These are phyloP conservation scores for Amphiura filiformis DNA, from an alignment of 35 echinoderm and acorn worm genomes.

Conservation along the genomic window DNA sequence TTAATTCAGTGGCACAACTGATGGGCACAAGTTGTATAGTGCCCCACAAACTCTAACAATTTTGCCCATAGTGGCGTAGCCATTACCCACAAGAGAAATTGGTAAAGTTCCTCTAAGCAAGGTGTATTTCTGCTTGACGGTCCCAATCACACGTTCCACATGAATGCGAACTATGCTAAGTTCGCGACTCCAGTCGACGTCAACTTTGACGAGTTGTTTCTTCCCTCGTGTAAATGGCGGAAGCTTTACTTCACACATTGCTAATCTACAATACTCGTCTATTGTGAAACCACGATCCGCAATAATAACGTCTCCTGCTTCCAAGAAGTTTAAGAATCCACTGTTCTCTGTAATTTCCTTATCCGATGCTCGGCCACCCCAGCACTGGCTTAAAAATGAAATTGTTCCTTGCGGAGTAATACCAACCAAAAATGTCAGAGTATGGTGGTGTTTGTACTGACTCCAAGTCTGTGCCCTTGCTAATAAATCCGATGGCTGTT, in stretches of 20 bases:
- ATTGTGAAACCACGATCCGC: conserved; percentile 38
- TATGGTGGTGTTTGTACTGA: conserved; percentile 36
- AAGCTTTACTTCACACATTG: background rate
- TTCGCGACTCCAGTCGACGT: background rate
- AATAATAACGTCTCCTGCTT: background rate
- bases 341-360: conserved; percentile 6
- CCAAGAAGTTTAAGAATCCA: conserved; percentile 15
- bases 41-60: background rate
- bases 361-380: conserved; percentile 32
- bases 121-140: background rate
- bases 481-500: conserved; percentile 2
- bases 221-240: background rate
- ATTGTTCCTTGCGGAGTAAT: conserved; percentile 29
- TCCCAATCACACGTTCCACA: background rate
- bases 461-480: conserved; percentile 14
- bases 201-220: background rate
- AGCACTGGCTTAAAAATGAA: conserved; percentile 8
- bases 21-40: background rate
- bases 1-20: background rate
- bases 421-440: conserved; percentile 24
- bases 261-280: background rate
- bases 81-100: background rate
- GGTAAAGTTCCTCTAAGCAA: background rate
- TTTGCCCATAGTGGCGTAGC: background rate
- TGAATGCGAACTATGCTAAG: background rate